Percentiles rank a stretch among this genome's conserved stretches.
Evolutionary conservation across 2,113 vertebrate genomes (phyloP).

Genomic region (Tilapia sparmanii): DNA sequence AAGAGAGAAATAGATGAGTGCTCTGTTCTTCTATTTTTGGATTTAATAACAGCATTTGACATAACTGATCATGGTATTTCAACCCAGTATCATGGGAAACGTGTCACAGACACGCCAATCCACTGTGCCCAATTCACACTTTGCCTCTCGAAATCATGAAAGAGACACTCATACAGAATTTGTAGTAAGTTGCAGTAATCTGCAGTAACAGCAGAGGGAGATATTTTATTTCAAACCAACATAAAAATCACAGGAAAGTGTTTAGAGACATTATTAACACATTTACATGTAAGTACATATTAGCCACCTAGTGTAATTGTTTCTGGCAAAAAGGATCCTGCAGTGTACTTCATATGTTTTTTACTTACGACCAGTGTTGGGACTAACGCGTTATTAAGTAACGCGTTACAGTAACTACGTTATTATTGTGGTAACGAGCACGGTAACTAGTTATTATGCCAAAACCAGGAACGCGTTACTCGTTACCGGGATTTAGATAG

Average conservation of each 20-base stretch:
- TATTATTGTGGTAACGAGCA: no score
- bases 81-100: fast-evolving
- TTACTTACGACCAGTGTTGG: background rate
- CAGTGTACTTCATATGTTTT: background rate
- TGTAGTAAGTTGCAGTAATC: background rate
- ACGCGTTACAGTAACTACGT: no score
- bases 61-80: background rate
- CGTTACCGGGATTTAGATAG: no score
- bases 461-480: no score
- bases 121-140: fast-evolving
- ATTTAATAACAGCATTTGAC: background rate
- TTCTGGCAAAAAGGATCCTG: background rate
- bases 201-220: background rate
- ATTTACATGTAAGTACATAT: background rate
- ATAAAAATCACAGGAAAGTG: background rate
- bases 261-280: background rate
- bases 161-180: background rate
- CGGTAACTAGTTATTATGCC: no score
- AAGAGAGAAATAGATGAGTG: background rate
- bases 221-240: background rate
- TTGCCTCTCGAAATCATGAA: fast-evolving
- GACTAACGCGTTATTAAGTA: no score
- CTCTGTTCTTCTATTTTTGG: background rate
- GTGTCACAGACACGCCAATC: fast-evolving
- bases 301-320: background rate